Base-by-base conservation (phyloP, 2,888 invertebrate genomes). In the Argynnis bischoffii region DNA sequence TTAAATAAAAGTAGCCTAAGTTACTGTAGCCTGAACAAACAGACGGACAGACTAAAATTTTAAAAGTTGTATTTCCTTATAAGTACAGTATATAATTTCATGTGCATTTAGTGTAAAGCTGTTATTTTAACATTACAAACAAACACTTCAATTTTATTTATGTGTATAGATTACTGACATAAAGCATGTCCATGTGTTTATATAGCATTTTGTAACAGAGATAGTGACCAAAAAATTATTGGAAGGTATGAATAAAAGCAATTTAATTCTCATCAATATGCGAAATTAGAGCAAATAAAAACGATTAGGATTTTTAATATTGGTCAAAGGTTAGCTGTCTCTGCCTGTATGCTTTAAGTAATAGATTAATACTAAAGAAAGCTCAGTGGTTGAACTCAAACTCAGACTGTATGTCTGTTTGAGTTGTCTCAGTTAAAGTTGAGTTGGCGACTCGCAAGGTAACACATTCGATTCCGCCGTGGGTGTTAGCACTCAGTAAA, bases 281-380 rank as follows among this genome's bases (percentile, higher is more conserved):
- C 6, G 13, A 55, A 41, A n/a, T 26, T 48, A 57, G 8, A 53
- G 11, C 14, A 26, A 48, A 48, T 26, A 48, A 16, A 53, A 51
- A 14, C 14, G 2, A n/a, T 59, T 59, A 26, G 35, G 35, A 35
- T 35, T 35, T 8, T 41, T 11, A 11, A 41, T 11, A 41, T 41
- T 41, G 35, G 16, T 13, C 31, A 5, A 59, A 48, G 11, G 59
- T 26, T 48, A 59, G 59, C 59, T 48, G 48, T 31, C 59, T 59
- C 57, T 48, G 59, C 59, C 59, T 26, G n/a, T 21, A 48, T 13
- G 59, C 59, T 47, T 59, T 59, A 59, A 48, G n/a, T 6, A 48
- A 26, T 16, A 48, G 46, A 59, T n/a, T 4, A 4, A 26, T 4
- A 26, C 26, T 26, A 26, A 26, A 26, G 26, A 26, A 26, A 4